Conservation (phyloP, 1,140 invertebrate species). For the Papilio helenus region DNA sequence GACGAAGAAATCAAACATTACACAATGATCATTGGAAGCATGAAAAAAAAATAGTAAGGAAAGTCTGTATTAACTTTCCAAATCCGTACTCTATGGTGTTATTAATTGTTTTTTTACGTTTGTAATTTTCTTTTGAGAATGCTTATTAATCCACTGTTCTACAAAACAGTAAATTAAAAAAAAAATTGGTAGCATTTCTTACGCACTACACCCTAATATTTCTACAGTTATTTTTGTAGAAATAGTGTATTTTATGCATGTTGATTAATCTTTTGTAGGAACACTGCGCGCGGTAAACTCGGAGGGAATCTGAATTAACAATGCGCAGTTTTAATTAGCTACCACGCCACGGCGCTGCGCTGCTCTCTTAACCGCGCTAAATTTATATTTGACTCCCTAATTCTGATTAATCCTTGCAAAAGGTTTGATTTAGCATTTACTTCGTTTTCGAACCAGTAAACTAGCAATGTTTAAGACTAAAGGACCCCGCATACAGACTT, state of each 20-base stretch:
- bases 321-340: slow-evolving; percentile 15
- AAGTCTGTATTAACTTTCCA: too few relatives aligned
- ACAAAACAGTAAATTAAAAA: not conserved
- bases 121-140: too few relatives aligned
- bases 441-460: not conserved
- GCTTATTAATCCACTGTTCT: too few relatives aligned
- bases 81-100: too few relatives aligned
- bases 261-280: slow-evolving; percentile 1
- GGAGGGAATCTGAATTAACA: slow-evolving; percentile 1
- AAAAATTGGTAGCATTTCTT: not conserved
- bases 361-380: slow-evolving; percentile 1
- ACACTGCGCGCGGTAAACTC: not conserved
- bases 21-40: too few relatives aligned
- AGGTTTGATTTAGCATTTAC: not conserved
- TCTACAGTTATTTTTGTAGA: not conserved
- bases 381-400: not conserved
- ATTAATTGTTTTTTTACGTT: too few relatives aligned
- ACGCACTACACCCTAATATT: not conserved
- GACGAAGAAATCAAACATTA: too few relatives aligned
- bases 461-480: not conserved
- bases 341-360: not conserved
- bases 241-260: slow-evolving; percentile 2
- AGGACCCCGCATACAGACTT: too few relatives aligned
- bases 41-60: too few relatives aligned
- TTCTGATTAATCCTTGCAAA: not conserved